Conservation (phyloP, 2,797 vertebrate genomes). For the Linurgus olivaceus region DNA sequence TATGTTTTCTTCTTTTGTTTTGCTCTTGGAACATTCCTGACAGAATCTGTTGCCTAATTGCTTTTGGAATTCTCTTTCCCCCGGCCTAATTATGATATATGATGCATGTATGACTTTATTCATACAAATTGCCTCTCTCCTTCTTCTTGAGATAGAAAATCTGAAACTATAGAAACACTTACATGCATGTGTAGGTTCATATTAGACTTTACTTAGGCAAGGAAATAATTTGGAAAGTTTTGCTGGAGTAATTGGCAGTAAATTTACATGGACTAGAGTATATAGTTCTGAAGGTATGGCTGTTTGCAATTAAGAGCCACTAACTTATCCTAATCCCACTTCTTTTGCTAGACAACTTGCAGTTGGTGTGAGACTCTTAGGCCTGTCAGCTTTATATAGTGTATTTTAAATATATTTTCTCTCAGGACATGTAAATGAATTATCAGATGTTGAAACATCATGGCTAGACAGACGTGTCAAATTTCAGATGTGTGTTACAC, state of each 20-base stretch:
- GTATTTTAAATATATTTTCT: constrained; percentile 31
- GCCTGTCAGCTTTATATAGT: not conserved
- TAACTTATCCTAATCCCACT: not conserved
- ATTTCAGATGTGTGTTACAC: constrained; percentile 54
- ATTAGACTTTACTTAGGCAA: not conserved
- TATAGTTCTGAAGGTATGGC: not conserved
- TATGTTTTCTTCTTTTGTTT: constrained; percentile 26
- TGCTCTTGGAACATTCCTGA: not conserved
- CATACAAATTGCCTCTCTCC: not conserved
- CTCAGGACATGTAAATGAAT: constrained; percentile 52
- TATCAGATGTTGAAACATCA: constrained; percentile 64
- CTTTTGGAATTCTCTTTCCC: constrained; percentile 15
- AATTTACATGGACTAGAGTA: not conserved
- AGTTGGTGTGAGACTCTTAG: not conserved
- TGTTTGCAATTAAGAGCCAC: not conserved
- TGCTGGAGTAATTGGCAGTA: not conserved
- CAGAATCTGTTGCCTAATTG: constrained; percentile 46
- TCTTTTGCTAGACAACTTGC: not conserved
- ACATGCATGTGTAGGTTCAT: not conserved
- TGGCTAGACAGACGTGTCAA: constrained; percentile 43
- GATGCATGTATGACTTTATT: not conserved
- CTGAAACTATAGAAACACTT: not conserved
- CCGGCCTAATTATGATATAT: not conserved
- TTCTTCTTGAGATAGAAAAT: not conserved
- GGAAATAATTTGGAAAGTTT: not conserved